phyloP scores from a whole-genome alignment of 2,113 vertebrate genomes.

The Chascanopsetta lugubris region DNA sequence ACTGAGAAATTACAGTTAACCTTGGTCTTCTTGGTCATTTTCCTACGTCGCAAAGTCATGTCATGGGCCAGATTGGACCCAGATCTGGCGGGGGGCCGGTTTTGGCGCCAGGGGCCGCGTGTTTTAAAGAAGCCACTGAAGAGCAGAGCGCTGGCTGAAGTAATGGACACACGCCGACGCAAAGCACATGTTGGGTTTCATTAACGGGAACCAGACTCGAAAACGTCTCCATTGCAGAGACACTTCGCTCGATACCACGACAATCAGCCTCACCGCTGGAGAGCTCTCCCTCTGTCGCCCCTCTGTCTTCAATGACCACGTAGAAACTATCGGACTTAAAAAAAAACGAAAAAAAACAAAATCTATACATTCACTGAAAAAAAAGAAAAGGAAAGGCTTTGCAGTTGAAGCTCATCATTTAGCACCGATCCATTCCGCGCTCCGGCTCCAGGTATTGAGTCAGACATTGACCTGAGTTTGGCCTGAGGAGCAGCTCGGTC shows the following conservation, averaged over 20 bases:
- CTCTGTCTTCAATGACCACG: neutral
- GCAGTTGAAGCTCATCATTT: neutral
- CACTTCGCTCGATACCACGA: neutral
- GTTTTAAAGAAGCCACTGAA: too few species aligned
- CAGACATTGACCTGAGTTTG: neutral
- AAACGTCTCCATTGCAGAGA: too few species aligned
- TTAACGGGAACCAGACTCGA: too few species aligned
- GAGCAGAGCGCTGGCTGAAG: too few species aligned
- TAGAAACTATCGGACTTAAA: neutral
- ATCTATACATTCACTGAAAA: neutral
- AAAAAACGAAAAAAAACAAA: neutral
- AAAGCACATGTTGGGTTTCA: too few species aligned
- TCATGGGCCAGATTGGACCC: too few species aligned
- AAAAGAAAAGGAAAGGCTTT: neutral
- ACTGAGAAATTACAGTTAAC: too few species aligned
- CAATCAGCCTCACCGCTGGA: neutral
- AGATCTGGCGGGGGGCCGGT: too few species aligned
- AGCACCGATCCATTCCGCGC: neutral
- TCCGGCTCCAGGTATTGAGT: neutral
- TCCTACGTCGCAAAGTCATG: too few species aligned
- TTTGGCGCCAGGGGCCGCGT: too few species aligned
- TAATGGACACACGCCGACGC: too few species aligned
- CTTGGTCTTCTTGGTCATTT: too few species aligned
- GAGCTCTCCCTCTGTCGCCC: neutral
- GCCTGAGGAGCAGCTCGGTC: neutral